Percentiles rank a stretch among this genome's conserved stretches.
phyloP scores from a whole-genome alignment of 2,797 vertebrate genomes.

The Ctenosaura bakeri region DNA sequence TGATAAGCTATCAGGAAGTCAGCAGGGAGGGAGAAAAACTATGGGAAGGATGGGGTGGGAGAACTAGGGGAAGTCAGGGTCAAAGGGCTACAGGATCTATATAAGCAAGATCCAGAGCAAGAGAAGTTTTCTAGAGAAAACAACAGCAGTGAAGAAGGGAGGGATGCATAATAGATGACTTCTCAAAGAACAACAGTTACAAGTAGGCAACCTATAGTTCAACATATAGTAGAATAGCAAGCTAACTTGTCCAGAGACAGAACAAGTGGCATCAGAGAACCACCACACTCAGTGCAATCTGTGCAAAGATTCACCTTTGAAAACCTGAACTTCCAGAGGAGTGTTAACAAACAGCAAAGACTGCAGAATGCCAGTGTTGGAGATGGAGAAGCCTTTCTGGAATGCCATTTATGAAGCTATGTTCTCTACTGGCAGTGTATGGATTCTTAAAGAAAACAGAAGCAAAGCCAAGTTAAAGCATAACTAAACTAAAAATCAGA shows the following conservation, averaged over 20 bases:
- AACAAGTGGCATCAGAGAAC: not conserved
- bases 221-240: not conserved
- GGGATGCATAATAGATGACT: not conserved
- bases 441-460: not conserved
- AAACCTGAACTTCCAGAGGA: not conserved
- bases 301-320: not conserved
- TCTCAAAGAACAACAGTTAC: not conserved
- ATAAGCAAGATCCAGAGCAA: not conserved
- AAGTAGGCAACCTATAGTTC: not conserved
- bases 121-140: not conserved
- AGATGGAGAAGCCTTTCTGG: not conserved
- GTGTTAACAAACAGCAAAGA: too few species aligned
- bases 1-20: not conserved
- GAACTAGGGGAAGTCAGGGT: not conserved
- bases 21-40: not conserved
- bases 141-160: not conserved
- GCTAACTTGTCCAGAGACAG: not conserved
- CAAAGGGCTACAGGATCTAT: too few species aligned
- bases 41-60: not conserved
- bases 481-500: not conserved
- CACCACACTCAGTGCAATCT: not conserved
- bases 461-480: not conserved
- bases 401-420: not conserved
- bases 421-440: not conserved
- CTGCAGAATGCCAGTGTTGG: not conserved